Percentiles rank a stretch among this genome's conserved stretches.
Conservation (phyloP, 1,140 invertebrate genomes). For the Diachasmimorpha longicaudata region DNA sequence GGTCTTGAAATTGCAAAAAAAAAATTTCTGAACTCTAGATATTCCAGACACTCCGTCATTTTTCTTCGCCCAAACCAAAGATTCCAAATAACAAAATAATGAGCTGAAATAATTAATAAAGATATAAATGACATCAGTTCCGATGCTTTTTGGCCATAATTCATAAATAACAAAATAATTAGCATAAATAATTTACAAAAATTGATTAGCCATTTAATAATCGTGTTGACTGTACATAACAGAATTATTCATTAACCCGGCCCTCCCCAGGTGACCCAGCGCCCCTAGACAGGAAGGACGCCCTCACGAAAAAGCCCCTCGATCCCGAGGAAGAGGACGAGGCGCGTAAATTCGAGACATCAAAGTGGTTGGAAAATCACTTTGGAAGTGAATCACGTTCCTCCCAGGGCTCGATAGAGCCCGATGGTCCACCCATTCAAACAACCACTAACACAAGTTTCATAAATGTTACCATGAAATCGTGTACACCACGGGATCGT, state of each 20-base stretch:
- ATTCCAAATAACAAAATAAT: too few relatives aligned
- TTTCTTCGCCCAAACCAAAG: too few relatives aligned
- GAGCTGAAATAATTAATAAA: too few relatives aligned
- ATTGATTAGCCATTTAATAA: too few relatives aligned
- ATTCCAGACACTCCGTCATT: too few relatives aligned
- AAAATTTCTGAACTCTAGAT: too few relatives aligned
- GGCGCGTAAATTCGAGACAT: slow-evolving; percentile 85
- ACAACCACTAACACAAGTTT: slow-evolving; percentile 69
- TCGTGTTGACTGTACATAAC: background rate
- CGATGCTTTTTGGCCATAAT: too few relatives aligned
- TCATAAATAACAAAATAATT: too few relatives aligned
- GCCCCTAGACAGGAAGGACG: slow-evolving; percentile 75
- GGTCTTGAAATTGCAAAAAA: too few relatives aligned
- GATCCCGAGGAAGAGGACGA: slow-evolving; percentile 88
- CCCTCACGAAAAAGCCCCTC: slow-evolving; percentile 76
- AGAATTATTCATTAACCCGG: background rate
- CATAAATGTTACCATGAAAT: slow-evolving; percentile 81
- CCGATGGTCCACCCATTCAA: slow-evolving; percentile 52
- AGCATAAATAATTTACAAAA: too few relatives aligned
- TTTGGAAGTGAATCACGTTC: slow-evolving; percentile 85
- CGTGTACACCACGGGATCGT: slow-evolving; percentile 54
- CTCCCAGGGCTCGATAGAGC: slow-evolving; percentile 65
- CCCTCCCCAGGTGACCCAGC: slow-evolving; percentile 41
- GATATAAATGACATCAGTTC: too few relatives aligned
- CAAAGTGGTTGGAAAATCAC: slow-evolving; percentile 87